phyloP scores from a whole-genome alignment of 1,140 invertebrate species.

The Euglossa dilemma region DNA sequence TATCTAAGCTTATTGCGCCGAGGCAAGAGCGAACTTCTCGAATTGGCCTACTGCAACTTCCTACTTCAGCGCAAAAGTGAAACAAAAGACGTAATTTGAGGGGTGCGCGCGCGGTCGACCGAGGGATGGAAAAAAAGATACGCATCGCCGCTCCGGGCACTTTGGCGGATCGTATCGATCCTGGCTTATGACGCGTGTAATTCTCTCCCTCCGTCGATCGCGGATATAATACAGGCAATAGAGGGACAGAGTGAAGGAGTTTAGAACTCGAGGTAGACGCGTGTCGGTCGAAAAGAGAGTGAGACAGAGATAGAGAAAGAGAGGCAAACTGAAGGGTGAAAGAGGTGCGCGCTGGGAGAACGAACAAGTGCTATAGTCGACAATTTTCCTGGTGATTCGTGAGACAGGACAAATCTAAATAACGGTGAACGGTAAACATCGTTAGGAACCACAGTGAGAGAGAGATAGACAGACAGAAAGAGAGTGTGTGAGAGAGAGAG shows the following conservation, averaged over 20 bases:
- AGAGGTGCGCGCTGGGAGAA: constrained; percentile 2
- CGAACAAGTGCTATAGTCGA: constrained; percentile 41
- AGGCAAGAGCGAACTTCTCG: constrained; percentile 65
- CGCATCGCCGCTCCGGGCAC: constrained; percentile 1
- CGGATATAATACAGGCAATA: constrained; percentile 14
- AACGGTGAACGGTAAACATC: constrained; percentile 49
- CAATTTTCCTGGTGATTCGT: constrained; percentile 27
- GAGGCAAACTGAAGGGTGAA: not conserved
- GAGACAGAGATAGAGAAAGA: not conserved
- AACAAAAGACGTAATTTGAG: constrained; percentile 60
- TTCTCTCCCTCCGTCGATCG: constrained; percentile 16
- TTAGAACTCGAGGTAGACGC: not conserved
- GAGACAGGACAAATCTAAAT: constrained; percentile 44
- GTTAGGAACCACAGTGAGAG: constrained; percentile 19
- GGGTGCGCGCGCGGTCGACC: constrained; percentile 19
- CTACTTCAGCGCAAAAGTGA: constrained; percentile 69
- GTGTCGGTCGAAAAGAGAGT: not conserved
- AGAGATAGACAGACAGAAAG: not conserved
- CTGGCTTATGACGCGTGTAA: constrained; percentile 27
- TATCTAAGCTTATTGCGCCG: constrained; percentile 63
- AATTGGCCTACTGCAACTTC: constrained; percentile 65
- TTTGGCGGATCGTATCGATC: not conserved
- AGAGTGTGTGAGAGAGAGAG: constrained; percentile 14
- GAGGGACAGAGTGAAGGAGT: not conserved
- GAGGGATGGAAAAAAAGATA: constrained; percentile 25